Base-by-base conservation (phyloP, 2,888 invertebrate species). In the Acrocyrtus sp. region DNA sequence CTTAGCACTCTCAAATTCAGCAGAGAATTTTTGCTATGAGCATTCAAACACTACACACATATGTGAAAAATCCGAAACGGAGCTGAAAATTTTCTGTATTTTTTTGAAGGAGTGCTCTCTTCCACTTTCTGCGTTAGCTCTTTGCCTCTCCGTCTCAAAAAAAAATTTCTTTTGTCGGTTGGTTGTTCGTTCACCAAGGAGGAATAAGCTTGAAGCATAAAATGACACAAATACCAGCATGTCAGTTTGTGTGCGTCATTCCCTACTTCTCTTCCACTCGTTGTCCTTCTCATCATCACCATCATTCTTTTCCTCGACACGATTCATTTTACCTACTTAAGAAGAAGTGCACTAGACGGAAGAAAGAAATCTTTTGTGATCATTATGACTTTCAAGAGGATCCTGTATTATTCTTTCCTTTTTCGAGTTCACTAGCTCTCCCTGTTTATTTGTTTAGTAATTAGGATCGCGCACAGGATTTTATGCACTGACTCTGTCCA, bases 181-280 rank as follows among this genome's bases (percentile, higher is more conserved):
- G 34, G 34, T n/a, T n/a, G n/a, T 34, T 12, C 34, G 34, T 34
- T 34, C 34, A 34, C 34, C n/a, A 34, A 8, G 5, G 34, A 34
- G 34, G 3, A n/a, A 45, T 45, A 45, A 22, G n/a, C 8, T 61
- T 60, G 15, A 69, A 68, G 68, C 68, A 69, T 69, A 53, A 69
- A 69, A 69, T 69, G 69, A 53, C 69, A 69, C 69, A 69, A 69
- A 69, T 69, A 69, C 69, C 69, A 54, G 43, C 43, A 41, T 61
- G 61, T 69, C 69, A 69, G 43, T 61, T 69, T 27, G 47, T 17
- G 17, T 61, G 29, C 61, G 45, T 69, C 61, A 61, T 47, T 43
- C 51, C 43, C 54, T 26, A 51, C 29, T 63, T 45, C 19, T 6
- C 47, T 45, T 45, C 5, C 19, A 15, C 50, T 51, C 39, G 61